These are phyloP conservation scores for Drosophila demipolita DNA, from an alignment of 2,888 invertebrate species.

Conservation along the genomic window DNA sequence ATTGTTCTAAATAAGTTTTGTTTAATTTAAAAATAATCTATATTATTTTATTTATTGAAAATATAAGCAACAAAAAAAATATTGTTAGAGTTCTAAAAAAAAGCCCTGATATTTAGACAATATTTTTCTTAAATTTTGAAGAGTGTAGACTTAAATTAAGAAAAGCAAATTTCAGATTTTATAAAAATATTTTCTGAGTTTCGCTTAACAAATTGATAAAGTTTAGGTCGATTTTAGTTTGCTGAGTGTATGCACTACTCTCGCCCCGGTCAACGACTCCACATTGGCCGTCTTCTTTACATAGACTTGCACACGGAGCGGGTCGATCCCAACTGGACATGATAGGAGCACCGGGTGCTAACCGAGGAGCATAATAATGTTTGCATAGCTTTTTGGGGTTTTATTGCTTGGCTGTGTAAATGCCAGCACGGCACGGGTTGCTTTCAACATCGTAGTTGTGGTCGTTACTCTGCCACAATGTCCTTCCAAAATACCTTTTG, in stretches of 20 bases:
- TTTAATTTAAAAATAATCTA: background rate
- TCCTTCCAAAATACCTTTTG: slow-evolving; percentile 58
- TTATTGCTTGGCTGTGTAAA: slow-evolving; percentile 74
- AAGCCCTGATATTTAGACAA: background rate
- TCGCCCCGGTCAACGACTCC: slow-evolving; percentile 28
- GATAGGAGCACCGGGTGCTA: slow-evolving; percentile 23
- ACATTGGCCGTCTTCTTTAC: slow-evolving; percentile 36
- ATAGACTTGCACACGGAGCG: slow-evolving; percentile 21
- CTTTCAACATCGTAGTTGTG: slow-evolving; percentile 35
- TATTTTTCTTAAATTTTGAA: background rate
- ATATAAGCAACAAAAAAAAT: too few relatives aligned
- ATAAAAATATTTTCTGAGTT: background rate
- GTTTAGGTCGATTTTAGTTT: background rate
- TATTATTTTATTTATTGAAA: too few relatives aligned
- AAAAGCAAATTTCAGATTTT: background rate
- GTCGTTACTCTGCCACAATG: slow-evolving; percentile 53
- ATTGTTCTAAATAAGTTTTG: background rate
- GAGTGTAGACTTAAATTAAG: background rate
- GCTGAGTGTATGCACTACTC: slow-evolving; percentile 10
- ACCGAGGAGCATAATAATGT: slow-evolving; percentile 70
- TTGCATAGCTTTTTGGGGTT: slow-evolving; percentile 77
- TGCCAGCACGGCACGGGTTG: slow-evolving; percentile 64
- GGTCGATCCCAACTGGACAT: slow-evolving; percentile 24
- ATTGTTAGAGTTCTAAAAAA: too few relatives aligned
- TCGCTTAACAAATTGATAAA: background rate